Evolutionary conservation across 2,888 invertebrate genomes (phyloP), one percentile per base, ranked within the genome.

Genomic region (Hydraecia micacea): DNA sequence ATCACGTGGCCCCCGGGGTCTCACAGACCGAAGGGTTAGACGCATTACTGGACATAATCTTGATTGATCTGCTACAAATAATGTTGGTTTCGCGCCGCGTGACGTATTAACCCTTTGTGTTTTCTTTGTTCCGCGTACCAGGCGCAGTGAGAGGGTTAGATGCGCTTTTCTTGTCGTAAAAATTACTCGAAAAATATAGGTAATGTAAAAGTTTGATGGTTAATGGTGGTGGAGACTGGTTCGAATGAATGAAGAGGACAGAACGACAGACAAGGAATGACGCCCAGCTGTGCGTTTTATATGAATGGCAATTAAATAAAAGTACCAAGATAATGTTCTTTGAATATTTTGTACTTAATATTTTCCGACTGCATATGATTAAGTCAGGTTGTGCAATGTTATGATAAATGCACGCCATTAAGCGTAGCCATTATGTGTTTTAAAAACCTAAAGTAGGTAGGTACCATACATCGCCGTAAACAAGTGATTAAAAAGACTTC

Each of bases 21-120:
- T 83, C 83, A 80, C 83, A 88, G 89, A 89, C 86, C 87, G 90
- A 94, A 95, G 96, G 96, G 96, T 95, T 95, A 92, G 88, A 84
- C 86, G 93, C 91, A 94, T 94, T 94, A 94, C 93, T 91, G 94
- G 94, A 93, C 93, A 92, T 96, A 96, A 96, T 96, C 96, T 96
- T 96, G 96, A 96, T 96, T 95, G 96, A 96, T 96, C 95, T 93
- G 92, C 91, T 93, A 95, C 96, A 95, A 96, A 96, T 95, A 95
- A 95, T 92, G 92, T 92, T 92, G 93, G 93, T 91, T 91, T 92
- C 82, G 88, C 91, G 84, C 91, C 86, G 92, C 92, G 92, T 91
- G 88, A 88, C 89, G 88, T 86, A 80, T 76, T 72, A 81, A 92
- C 92, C 92, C 91, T 86, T 88, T 88, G 68, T 86, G 87, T 89